Percentiles rank a stretch among this genome's conserved stretches.
Evolutionary conservation across 2,113 vertebrate genomes (phyloP).

Genomic region (Dasyprocta punctata): DNA sequence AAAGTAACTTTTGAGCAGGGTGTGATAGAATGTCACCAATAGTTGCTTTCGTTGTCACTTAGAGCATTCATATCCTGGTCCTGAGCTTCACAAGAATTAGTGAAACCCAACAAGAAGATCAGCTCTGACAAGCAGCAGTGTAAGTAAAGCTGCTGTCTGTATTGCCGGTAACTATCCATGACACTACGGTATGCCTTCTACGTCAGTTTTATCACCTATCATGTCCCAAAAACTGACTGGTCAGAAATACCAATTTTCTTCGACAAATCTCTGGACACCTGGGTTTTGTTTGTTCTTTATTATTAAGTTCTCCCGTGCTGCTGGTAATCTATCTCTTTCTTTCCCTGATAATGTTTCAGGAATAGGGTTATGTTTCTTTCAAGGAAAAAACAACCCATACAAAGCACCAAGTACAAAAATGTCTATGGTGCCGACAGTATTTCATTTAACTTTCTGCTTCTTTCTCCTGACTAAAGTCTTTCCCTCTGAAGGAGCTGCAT

Average conservation of each 20-base stretch:
- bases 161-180: neutral
- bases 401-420: neutral
- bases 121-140: constrained; percentile 42
- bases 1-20: neutral
- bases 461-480: neutral
- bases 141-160: constrained; percentile 43
- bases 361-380: constrained; percentile 31
- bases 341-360: neutral
- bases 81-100: neutral
- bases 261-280: neutral
- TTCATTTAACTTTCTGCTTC: neutral
- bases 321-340: neutral
- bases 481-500: neutral
- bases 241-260: constrained; percentile 39
- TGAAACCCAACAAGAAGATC: constrained; percentile 10
- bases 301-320: neutral
- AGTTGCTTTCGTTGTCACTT: neutral
- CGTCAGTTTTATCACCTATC: neutral
- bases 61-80: neutral
- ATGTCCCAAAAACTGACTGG: neutral
- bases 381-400: neutral
- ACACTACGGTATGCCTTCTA: neutral
- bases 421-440: neutral
- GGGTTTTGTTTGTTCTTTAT: neutral
- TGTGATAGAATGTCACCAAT: neutral